Percentiles rank a stretch among this genome's conserved stretches.
phyloP scores from a whole-genome alignment of 2,797 vertebrate species.

The Argyrosomus regius region DNA sequence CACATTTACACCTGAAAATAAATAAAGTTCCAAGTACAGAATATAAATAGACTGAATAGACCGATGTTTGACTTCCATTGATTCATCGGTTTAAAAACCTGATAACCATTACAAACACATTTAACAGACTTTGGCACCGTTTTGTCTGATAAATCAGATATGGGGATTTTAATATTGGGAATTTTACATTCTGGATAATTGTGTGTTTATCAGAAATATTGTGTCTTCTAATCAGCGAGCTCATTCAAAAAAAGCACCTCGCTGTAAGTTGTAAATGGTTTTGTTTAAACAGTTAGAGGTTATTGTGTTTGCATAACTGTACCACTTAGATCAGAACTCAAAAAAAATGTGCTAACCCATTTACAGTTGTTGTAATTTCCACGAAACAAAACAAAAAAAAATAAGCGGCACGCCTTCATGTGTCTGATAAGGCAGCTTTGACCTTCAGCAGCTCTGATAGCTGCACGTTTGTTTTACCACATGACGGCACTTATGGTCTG shows the following conservation, averaged over 20 bases:
- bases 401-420: background rate
- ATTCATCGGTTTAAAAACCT: background rate
- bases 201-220: background rate
- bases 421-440: slow-evolving; percentile 46
- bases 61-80: background rate
- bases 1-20: background rate
- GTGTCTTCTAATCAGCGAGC: background rate
- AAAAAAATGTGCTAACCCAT: background rate
- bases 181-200: background rate
- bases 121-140: background rate
- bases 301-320: background rate
- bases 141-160: background rate
- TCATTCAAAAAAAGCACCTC: background rate
- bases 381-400: background rate
- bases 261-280: background rate
- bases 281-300: background rate
- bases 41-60: background rate
- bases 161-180: too few species aligned
- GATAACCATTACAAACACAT: background rate
- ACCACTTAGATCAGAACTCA: background rate
- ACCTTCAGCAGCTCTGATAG: slow-evolving; percentile 56
- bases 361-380: slow-evolving; percentile 1
- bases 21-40: background rate
- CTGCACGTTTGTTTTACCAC: slow-evolving; percentile 20
- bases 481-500: background rate